Conservation (phyloP, 2,888 invertebrate genomes). For the Cheilosia variabilis region DNA sequence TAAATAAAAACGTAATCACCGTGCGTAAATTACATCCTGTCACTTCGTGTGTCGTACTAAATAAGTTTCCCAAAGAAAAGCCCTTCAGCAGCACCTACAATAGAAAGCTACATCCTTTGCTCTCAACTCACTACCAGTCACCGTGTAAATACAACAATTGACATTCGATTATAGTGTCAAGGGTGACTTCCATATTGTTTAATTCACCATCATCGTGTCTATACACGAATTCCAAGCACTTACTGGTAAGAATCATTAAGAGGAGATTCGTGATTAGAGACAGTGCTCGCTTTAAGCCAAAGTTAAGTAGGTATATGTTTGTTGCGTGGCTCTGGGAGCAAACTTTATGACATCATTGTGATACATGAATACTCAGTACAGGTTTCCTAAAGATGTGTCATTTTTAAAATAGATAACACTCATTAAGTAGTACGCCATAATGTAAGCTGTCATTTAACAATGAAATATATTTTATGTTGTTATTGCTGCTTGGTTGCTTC, state of each 20-base stretch:
- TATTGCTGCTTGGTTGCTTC: background rate
- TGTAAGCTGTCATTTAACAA: conserved; percentile 20
- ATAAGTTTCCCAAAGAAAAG: background rate
- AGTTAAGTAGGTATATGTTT: background rate
- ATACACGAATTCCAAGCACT: conserved; percentile 37
- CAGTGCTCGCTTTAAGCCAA: conserved; percentile 27
- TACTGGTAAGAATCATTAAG: conserved; percentile 42
- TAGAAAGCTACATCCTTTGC: background rate
- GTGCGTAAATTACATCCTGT: too few relatives aligned
- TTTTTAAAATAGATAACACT: conserved; percentile 16
- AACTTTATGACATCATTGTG: conserved; percentile 41
- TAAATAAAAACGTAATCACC: too few relatives aligned
- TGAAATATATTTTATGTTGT: conserved; percentile 21
- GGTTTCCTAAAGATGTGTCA: conserved; percentile 10
- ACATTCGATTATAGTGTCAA: conserved; percentile 54
- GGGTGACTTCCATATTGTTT: conserved; percentile 44
- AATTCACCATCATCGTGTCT: conserved; percentile 28
- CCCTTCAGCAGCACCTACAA: conserved; percentile 8
- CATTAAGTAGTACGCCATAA: background rate
- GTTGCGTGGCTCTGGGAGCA: background rate
- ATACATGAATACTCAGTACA: background rate
- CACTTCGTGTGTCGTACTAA: too few relatives aligned
- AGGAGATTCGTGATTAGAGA: conserved; percentile 56
- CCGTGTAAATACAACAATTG: conserved; percentile 14
- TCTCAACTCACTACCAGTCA: background rate